Base-by-base conservation (phyloP, 2,888 invertebrate genomes). In the Stictocephala bisonia region DNA sequence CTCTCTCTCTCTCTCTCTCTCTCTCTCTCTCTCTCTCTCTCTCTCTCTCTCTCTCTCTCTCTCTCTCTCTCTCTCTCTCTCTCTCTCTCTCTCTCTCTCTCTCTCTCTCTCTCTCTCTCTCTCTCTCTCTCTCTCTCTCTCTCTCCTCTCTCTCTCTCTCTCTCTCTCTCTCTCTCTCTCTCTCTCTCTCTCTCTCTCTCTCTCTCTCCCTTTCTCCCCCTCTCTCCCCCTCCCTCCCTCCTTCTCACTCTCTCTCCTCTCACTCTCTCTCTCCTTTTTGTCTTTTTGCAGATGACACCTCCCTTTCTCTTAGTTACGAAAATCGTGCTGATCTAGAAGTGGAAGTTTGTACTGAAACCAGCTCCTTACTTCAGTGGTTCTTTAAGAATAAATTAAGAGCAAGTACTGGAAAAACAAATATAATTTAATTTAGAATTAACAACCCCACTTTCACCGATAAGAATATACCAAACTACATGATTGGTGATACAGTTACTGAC, bases 91-190 rank as follows among this genome's bases (percentile, higher is more conserved):
- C 48, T 48, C 48, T 48, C 48, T 48, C 48, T 48, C 48, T 48
- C 48, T 48, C 48, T 48, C 48, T 48, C 48, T 48, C 48, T 48
- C 48, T 48, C 48, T 48, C 48, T 48, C 48, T 48, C 48, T 48
- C 48, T 48, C 48, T 48, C 48, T 48, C 48, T 48, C 48, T 48
- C 48, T 48, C 48, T 48, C 48, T 48, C 48, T 48, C 48, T 48
- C 48, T 51, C 51, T 51, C 18, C 20, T 22, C 9, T 22, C 9
- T 9, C 20, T 22, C 9, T 20, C 41, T 20, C 64, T 40, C 64
- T 64, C 40, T 31, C 64, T 64, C 24, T 31, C 64, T 64, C 41
- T 64, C 31, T 35, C 40, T 64, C 64, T 35, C 64, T 35, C 22
- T 35, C 22, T 24, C 41, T 31, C 31, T 15, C 22, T 20, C 64